Percentiles rank a stretch among this genome's conserved stretches.
Evolutionary conservation across 2,888 invertebrate genomes (phyloP).

Genomic region (Digitonthophagus gazella): DNA sequence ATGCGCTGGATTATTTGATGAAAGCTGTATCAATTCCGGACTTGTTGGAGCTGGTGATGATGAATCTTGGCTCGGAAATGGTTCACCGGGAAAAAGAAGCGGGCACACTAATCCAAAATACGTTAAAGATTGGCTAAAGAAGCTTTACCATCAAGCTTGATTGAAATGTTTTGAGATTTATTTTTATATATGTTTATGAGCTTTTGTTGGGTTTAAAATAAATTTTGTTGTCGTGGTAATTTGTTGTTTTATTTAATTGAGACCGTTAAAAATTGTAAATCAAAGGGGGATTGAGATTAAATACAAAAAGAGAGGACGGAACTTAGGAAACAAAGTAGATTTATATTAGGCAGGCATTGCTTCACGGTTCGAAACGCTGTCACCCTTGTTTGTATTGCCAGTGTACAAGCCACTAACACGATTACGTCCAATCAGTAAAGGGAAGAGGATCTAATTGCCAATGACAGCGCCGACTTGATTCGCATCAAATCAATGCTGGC

Average conservation of each 20-base stretch:
- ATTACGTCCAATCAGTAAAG: slow-evolving; percentile 50
- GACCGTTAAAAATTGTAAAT: not conserved
- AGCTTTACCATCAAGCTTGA: not conserved
- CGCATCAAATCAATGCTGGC: slow-evolving; percentile 42
- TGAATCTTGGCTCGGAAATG: slow-evolving; percentile 24
- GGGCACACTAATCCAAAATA: not conserved
- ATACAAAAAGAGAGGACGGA: not conserved
- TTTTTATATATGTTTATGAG: not conserved
- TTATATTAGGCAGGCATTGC: slow-evolving; percentile 9
- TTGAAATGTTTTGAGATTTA: not conserved
- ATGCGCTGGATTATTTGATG: slow-evolving; percentile 29
- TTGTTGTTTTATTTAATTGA: not conserved
- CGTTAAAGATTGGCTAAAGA: not conserved
- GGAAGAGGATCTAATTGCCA: slow-evolving; percentile 49
- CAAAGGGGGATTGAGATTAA: not conserved
- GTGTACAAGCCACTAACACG: slow-evolving; percentile 49
- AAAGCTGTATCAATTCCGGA: slow-evolving; percentile 26
- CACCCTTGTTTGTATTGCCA: slow-evolving; percentile 51
- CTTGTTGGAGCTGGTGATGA: slow-evolving; percentile 23
- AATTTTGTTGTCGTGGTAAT: not conserved
- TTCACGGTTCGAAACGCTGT: slow-evolving; percentile 34
- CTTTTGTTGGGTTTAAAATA: not conserved
- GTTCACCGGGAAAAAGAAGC: slow-evolving; percentile 15
- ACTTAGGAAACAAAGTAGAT: not conserved
- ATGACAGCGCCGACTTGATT: slow-evolving; percentile 47